phyloP scores from a whole-genome alignment of 2,888 invertebrate genomes.

The Caenorhabditis virilis region DNA sequence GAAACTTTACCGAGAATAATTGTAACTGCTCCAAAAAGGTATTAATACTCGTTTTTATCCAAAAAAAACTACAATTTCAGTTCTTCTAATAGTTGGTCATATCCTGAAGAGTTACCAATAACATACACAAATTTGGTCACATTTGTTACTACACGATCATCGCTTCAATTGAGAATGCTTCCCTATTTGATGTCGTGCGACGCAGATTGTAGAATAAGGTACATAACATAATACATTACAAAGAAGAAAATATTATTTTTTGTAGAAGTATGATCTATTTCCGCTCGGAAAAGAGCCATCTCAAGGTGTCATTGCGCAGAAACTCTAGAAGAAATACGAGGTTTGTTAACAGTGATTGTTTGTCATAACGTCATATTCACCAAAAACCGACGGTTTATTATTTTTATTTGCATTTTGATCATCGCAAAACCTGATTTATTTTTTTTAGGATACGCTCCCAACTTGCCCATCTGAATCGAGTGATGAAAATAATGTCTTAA shows the following conservation, averaged over 20 bases:
- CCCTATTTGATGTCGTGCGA: slow-evolving; percentile 18
- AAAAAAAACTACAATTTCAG: slow-evolving; percentile 5
- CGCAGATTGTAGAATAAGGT: slow-evolving; percentile 14
- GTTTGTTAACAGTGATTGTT: slow-evolving; percentile 2
- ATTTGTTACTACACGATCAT: slow-evolving; percentile 15
- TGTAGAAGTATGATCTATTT: background rate
- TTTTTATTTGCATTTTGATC: too few relatives aligned
- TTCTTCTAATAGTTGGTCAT: slow-evolving; percentile 22
- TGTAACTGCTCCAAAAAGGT: slow-evolving; percentile 27
- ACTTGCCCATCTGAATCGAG: slow-evolving; percentile 1
- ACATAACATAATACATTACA: too few relatives aligned
- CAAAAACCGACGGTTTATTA: too few relatives aligned
- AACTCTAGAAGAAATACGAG: background rate
- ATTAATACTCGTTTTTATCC: background rate
- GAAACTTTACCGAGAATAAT: slow-evolving; percentile 29
- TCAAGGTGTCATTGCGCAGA: background rate
- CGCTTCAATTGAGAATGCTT: slow-evolving; percentile 11
- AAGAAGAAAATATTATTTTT: too few relatives aligned
- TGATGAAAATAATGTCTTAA: background rate
- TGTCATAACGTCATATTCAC: background rate
- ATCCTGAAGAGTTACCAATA: slow-evolving; percentile 30
- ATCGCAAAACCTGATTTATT: too few relatives aligned
- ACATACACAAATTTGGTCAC: slow-evolving; percentile 20
- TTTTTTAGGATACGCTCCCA: slow-evolving; percentile 2
- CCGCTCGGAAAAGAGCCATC: background rate